These are phyloP conservation scores for Meloe dianella DNA, from an alignment of 2,888 invertebrate species.

Conservation along the genomic window DNA sequence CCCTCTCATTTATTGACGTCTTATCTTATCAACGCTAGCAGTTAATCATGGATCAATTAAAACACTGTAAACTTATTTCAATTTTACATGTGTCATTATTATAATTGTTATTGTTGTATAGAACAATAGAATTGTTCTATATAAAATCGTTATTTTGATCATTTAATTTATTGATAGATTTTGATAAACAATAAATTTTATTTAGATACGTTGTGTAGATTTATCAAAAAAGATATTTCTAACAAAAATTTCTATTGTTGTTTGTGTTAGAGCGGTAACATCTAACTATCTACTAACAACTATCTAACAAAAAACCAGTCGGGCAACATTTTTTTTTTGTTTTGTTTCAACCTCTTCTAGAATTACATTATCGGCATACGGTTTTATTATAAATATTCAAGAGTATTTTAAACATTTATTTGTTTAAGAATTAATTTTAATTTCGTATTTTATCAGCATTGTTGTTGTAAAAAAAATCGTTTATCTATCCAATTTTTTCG, in stretches of 20 bases:
- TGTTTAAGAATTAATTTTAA: neutral
- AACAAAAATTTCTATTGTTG: constrained; percentile 8
- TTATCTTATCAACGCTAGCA: constrained; percentile 28
- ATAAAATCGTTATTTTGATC: neutral
- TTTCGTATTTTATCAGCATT: too few relatives aligned
- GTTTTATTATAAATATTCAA: neutral
- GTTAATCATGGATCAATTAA: constrained; percentile 31
- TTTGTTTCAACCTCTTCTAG: neutral
- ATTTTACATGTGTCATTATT: neutral
- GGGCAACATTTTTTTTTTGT: neutral
- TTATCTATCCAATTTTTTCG: too few relatives aligned
- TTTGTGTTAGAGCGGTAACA: constrained; percentile 1
- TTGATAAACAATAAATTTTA: neutral
- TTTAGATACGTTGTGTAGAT: neutral
- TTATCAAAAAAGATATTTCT: neutral
- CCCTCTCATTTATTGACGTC: constrained; percentile 17
- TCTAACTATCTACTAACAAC: too few relatives aligned
- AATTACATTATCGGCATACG: neutral
- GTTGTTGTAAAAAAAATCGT: too few relatives aligned
- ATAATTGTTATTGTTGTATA: neutral
- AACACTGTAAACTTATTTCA: constrained; percentile 25
- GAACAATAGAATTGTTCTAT: neutral
- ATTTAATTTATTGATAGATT: neutral
- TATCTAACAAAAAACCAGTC: constrained; percentile 11
- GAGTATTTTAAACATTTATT: neutral